Conservation (phyloP, 2,797 vertebrate genomes). For the Xiphophorus birchmanni region DNA sequence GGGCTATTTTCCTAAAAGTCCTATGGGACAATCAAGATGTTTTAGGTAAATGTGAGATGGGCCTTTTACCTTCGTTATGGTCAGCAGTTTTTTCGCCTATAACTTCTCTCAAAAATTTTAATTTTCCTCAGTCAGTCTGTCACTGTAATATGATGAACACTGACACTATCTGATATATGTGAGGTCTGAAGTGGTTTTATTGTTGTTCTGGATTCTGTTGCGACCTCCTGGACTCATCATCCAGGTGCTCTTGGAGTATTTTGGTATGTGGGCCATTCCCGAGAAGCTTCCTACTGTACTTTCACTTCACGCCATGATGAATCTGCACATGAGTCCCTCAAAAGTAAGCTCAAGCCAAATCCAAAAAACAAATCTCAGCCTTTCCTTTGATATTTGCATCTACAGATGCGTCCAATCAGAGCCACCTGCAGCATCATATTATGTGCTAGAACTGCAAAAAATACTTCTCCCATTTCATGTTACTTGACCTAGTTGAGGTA, state of each 20-base stretch:
- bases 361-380: neutral
- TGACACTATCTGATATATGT: neutral
- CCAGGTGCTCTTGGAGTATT: neutral
- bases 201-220: neutral
- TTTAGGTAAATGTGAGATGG: neutral
- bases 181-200: neutral
- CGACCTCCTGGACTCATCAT: neutral
- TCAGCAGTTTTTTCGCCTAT: neutral
- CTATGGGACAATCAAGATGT: neutral
- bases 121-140: neutral
- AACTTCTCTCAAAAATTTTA: neutral
- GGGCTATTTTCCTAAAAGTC: neutral
- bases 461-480: neutral
- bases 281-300: neutral
- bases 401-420: neutral
- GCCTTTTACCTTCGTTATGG: neutral
- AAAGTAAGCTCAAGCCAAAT: constrained; percentile 8
- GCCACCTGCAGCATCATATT: constrained; percentile 12
- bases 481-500: neutral
- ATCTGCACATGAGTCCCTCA: constrained; percentile 12
- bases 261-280: neutral
- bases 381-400: neutral
- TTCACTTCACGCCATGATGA: neutral
- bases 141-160: neutral
- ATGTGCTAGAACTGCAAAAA: neutral